Conservation (phyloP, 2,113 vertebrate species). For the Chaetops frenatus region DNA sequence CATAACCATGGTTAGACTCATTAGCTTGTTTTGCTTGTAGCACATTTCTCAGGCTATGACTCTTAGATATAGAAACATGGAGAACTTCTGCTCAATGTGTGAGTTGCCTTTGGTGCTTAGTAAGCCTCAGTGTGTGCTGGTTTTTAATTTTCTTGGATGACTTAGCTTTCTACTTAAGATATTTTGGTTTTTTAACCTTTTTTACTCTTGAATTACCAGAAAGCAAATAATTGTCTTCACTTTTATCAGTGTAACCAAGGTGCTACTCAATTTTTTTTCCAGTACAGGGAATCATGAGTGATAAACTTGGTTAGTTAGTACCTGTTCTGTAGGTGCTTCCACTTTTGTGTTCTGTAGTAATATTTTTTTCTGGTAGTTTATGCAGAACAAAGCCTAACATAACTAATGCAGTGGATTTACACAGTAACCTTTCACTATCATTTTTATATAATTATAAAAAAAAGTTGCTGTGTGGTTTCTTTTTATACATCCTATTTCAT, state of each 20-base stretch:
- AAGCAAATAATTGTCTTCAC: neutral
- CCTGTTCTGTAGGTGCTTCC: neutral
- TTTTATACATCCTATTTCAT: neutral
- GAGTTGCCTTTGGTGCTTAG: neutral
- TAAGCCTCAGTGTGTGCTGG: neutral
- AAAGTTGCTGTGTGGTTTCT: neutral
- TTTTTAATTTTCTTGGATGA: neutral
- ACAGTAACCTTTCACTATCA: neutral
- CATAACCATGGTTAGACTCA: neutral
- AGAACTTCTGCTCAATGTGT: neutral
- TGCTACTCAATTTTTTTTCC: neutral
- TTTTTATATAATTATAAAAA: neutral
- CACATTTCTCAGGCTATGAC: neutral
- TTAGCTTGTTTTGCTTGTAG: neutral
- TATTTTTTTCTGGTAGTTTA: neutral
- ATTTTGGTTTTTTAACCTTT: neutral
- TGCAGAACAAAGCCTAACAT: neutral
- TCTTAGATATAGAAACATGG: neutral
- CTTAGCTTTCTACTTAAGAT: neutral
- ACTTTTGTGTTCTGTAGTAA: neutral
- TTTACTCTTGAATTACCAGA: neutral
- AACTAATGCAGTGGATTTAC: neutral
- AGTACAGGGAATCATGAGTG: neutral
- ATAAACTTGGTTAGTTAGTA: neutral
- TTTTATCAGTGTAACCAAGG: neutral